Percentiles rank a stretch among this genome's conserved stretches.
Evolutionary conservation across 2,797 vertebrate species (phyloP).

Genomic region (Percopsis omiscomaycus): DNA sequence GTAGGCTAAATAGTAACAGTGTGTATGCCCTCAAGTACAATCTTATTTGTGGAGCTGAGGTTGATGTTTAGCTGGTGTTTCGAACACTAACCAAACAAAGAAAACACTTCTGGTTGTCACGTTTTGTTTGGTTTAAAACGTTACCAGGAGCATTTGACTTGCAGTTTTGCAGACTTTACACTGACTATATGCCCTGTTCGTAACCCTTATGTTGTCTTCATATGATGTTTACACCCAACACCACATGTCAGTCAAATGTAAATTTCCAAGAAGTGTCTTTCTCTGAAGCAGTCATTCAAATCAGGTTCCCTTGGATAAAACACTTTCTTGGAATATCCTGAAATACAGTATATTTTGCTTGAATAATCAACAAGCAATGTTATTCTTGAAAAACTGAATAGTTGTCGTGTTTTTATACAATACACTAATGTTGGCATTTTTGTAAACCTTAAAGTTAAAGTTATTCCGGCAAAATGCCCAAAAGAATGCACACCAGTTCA

Average conservation of each 20-base stretch:
- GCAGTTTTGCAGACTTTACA: background rate
- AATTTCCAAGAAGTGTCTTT: too few relatives aligned
- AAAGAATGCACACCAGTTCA: background rate
- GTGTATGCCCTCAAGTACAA: slow-evolving; percentile 4
- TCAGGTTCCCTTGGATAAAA: too few relatives aligned
- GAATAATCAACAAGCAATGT: too few relatives aligned
- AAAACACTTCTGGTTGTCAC: background rate
- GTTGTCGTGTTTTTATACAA: too few relatives aligned
- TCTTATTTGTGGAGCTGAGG: background rate
- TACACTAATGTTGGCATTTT: slow-evolving; percentile 2
- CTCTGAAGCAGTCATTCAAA: too few relatives aligned
- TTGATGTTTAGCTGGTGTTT: background rate
- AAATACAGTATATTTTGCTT: too few relatives aligned
- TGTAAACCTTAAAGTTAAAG: slow-evolving; percentile 25
- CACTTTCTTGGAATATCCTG: too few relatives aligned
- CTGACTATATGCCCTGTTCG: too few relatives aligned
- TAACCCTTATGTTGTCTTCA: too few relatives aligned
- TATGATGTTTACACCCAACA: too few relatives aligned
- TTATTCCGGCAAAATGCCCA: background rate
- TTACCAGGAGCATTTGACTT: background rate
- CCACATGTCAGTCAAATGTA: too few relatives aligned
- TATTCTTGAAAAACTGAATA: too few relatives aligned
- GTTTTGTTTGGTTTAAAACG: background rate
- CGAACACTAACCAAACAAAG: background rate
- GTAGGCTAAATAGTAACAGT: slow-evolving; percentile 19